Evolutionary conservation across 2,113 vertebrate genomes (phyloP).

Genomic region (Nematolebias whitei): DNA sequence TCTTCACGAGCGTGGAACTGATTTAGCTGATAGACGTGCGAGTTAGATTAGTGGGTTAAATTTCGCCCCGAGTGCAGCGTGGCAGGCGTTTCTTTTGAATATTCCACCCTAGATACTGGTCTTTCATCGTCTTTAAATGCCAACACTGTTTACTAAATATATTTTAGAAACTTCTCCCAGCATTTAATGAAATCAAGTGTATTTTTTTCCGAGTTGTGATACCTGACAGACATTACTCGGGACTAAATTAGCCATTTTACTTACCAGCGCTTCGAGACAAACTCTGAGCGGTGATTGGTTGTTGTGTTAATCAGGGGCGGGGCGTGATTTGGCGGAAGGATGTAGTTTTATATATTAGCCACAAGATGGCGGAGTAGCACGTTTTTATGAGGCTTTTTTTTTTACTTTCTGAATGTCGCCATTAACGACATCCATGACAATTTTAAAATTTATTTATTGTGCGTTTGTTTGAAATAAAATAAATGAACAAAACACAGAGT

Average conservation of each 20-base stretch:
- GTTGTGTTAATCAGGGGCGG: slow-evolving; percentile 28
- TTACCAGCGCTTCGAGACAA: not conserved
- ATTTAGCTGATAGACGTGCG: slow-evolving; percentile 30
- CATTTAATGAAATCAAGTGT: fast-evolving
- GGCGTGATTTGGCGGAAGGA: not conserved
- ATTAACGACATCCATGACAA: too few relatives aligned
- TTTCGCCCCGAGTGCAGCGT: not conserved
- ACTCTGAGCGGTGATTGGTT: slow-evolving; percentile 59
- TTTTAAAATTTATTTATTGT: too few relatives aligned
- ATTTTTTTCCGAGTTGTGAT: fast-evolving
- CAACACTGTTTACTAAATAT: fast-evolving
- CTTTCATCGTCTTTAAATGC: fast-evolving
- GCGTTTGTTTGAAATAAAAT: too few relatives aligned
- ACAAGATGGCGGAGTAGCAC: slow-evolving; percentile 24
- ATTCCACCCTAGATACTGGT: not conserved
- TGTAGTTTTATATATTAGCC: slow-evolving; percentile 6
- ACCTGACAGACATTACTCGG: slow-evolving; percentile 5
- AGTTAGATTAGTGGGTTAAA: fast-evolving
- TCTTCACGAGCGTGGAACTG: slow-evolving; percentile 16
- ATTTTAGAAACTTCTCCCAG: too few relatives aligned
- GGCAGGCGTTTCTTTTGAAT: slow-evolving; percentile 2
- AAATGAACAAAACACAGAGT: too few relatives aligned
- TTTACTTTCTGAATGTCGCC: too few relatives aligned
- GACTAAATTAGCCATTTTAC: fast-evolving
- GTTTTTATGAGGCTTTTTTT: not conserved